Evolutionary conservation across 2,888 invertebrate species (phyloP).

Genomic region (Chaitophorus viminalis): DNA sequence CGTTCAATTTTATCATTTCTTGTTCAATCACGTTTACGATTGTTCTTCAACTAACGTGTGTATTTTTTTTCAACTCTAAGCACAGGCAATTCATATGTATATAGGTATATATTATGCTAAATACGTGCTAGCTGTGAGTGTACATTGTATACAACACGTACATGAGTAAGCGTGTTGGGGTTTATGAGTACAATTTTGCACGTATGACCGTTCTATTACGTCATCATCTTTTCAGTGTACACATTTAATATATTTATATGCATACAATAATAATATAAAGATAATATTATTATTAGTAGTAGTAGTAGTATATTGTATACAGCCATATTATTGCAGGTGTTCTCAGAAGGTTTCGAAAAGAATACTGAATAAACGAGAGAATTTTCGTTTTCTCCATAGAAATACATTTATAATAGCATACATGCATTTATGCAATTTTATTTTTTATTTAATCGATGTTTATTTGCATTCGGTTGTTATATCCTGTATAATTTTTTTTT

Average conservation of each 20-base stretch:
- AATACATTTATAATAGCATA: background rate
- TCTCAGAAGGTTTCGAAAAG: too few relatives aligned
- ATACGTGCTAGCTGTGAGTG: background rate
- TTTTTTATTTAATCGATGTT: slow-evolving; percentile 27
- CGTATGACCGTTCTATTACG: slow-evolving; percentile 15
- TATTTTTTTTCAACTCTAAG: slow-evolving; percentile 18
- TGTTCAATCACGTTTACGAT: slow-evolving; percentile 14
- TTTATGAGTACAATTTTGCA: slow-evolving; percentile 25
- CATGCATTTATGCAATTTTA: background rate
- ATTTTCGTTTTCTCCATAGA: background rate
- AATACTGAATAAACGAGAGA: background rate
- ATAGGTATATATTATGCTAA: background rate
- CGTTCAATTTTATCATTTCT: background rate
- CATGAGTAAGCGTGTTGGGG: background rate
- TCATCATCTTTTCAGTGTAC: background rate
- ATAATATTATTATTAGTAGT: background rate
- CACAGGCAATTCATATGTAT: background rate
- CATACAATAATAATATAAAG: background rate
- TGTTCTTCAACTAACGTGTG: background rate
- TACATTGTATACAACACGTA: background rate
- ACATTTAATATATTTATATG: too few relatives aligned
- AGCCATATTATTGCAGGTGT: too few relatives aligned
- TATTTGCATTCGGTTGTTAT: background rate
- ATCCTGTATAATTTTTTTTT: background rate
- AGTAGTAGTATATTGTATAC: too few relatives aligned